Evolutionary conservation across 2,113 vertebrate genomes (phyloP).

Genomic region (Struthidea cinerea): DNA sequence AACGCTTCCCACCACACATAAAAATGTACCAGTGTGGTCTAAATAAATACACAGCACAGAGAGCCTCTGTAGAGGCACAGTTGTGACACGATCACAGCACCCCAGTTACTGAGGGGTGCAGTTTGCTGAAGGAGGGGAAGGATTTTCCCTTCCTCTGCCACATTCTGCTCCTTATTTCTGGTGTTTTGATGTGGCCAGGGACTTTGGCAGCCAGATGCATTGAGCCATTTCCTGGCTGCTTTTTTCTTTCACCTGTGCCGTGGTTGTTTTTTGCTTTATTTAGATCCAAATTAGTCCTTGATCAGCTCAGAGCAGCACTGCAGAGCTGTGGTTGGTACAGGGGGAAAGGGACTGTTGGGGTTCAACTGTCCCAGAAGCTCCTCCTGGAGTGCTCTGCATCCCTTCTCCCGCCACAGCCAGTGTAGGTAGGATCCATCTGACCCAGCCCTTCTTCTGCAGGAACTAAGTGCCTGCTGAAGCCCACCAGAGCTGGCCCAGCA

Average conservation of each 20-base stretch:
- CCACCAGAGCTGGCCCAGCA: neutral
- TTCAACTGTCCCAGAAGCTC: neutral
- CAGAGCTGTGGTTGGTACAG: neutral
- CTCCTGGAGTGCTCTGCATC: neutral
- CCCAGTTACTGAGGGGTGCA: neutral
- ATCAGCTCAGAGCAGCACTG: neutral
- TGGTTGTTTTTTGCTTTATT: neutral
- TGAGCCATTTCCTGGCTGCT: neutral
- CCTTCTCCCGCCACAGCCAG: neutral
- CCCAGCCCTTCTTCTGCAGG: neutral
- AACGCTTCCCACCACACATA: neutral
- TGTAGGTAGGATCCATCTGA: neutral
- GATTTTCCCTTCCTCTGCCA: neutral
- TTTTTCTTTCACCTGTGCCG: neutral
- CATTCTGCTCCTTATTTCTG: neutral
- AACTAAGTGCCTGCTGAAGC: neutral
- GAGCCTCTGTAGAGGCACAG: neutral
- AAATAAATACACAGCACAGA: neutral
- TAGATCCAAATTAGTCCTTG: neutral
- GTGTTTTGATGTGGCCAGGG: fast-evolving
- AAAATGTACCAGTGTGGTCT: neutral
- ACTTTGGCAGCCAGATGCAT: neutral
- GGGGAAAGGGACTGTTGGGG: fast-evolving
- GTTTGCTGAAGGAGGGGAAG: neutral
- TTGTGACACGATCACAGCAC: fast-evolving